Base-by-base conservation (phyloP, 2,113 vertebrate genomes). In the Pipa parva region DNA sequence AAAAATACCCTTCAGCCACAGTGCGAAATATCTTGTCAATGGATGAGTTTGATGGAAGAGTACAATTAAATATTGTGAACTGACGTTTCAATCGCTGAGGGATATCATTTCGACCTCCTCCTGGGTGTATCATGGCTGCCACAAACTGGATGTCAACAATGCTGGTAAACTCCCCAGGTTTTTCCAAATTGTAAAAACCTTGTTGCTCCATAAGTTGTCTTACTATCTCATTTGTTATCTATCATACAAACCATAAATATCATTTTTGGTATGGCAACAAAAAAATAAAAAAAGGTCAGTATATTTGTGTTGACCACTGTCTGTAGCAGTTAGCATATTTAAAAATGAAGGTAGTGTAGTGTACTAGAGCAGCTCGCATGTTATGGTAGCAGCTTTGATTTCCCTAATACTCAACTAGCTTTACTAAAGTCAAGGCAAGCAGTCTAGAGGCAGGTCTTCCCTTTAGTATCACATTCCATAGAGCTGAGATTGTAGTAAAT, bases 171-270 rank as follows among this genome's bases (percentile, higher is more conserved):
- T 93, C 91, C 21, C 91, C 91, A 13, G 91, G 89, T 8, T 88
- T 89, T 48, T 92, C 91, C 69, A 93, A 76, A 63, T 77, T 92
- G 75, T 92, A 93, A 75, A 93, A 91, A 46, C 91, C 91, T 46
- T 84, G 76, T 75, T 92, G 90, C 63, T 91, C 91, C 91, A 92
- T 93, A 78, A 93, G 74, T 74, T 93, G 90, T 48, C 91, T 89
- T 59, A 93, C 91, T 24, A 93, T 88, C 75, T 93, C 91, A 74
- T 92, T 92, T 62, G 90, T 93, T 75, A 92, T 84, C 91, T 93
- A 74, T 70, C 20, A 71, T 15, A 0, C 0, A 3, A 63, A 48
- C 59, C 7, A 58, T 10, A 61, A 45, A 67, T 29, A 36, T 24
- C 4, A 39, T 27, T 26, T 25, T n/a, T n/a, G n/a, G n/a, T n/a